Base-by-base conservation (phyloP, 2,888 invertebrate species). In the Biston stratarius region DNA sequence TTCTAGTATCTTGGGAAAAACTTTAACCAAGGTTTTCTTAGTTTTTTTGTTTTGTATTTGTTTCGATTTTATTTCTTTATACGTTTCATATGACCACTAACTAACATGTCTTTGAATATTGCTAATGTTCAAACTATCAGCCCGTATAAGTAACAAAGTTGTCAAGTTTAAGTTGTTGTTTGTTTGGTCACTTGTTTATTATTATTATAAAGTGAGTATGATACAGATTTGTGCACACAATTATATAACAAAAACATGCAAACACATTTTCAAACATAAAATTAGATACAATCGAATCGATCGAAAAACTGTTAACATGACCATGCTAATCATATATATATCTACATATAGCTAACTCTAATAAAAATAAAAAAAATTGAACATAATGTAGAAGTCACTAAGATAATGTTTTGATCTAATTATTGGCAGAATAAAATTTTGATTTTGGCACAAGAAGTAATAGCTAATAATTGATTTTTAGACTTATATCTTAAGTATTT, bases 371-470 rank as follows among this genome's bases (percentile, higher is more conserved):
- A 40, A 42, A 6, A 10, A 0, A 1, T 42, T 42, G 7, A 9
- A 1, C 1, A 11, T 11, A 42, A 42, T 42, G 10, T 10, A 42
- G 11, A 45, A 45, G 7, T 14, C 14, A 0, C 6, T 45, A 24
- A 24, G 24, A 3, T 45, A 6, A 6, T 45, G 14, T 45, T 45
- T 45, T 14, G n/a, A 14, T 45, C 14, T 45, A n/a, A 45, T 45
- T 38, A 6, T 1, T 45, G 3, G 11, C 34, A 36, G 10, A 34
- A 58, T 53, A 57, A 61, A 56, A 38, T 48, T 47, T 61, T 57
- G 53, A 55, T 42, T 67, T 70, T 70, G 67, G 70, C 70, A 70
- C 70, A 67, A 47, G 33, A 36, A 38, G 38, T 38, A 5, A 14
- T 38, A 10, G 38, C 38, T 38, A 8, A 3, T 38, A 8, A 24